Base-by-base conservation (phyloP, 2,113 vertebrate species). In the Apaloderma vittatum region DNA sequence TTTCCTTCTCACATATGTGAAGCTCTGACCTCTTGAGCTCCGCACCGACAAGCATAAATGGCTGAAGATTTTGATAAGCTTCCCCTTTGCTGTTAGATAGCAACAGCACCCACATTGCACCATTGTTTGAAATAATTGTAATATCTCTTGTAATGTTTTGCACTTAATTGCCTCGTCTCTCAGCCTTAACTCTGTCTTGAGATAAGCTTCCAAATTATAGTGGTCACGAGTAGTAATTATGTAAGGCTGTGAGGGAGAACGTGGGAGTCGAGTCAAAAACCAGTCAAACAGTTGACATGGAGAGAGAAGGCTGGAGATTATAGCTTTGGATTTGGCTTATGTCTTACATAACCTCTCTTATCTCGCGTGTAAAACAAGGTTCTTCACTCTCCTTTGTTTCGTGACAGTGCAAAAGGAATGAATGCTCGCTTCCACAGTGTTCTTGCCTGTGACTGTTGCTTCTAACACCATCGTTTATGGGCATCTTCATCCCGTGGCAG, bases 171-270 rank as follows among this genome's bases (percentile, higher is more conserved):
- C 76, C 76, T 36, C 7, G 45, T 51, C 78, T 93, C 63, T 62
- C 43, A 80, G 46, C 79, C 61, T 48, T 63, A 88, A 59, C 48
- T 90, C 72, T 57, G 65, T 67, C 72, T 81, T 57, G 65, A 95
- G 94, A 90, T 92, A 92, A 92, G 67, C 57, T 71, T 59, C 71
- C 78, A 92, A 96, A 94, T 95, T 92, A 67, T 4, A 72, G 88
- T 80, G 68, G 48, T 74, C 79, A 32, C 52, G 90, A 74, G 34
- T 17, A 36, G 86, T 78, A 59, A 67, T 92, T 96, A 92, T 23
- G 22, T 90, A 77, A 96, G 72, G n/a, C 68, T 67, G 3, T n/a
- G 88, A 88, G 71, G 58, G 7, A 32, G 88, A 80, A 59, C 2
- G 72, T 88, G 90, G 88, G 86, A 89, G 63, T 71, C 1, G 12